Conservation (phyloP, 1,140 invertebrate species). For the Plectrocnemia conspersa region DNA sequence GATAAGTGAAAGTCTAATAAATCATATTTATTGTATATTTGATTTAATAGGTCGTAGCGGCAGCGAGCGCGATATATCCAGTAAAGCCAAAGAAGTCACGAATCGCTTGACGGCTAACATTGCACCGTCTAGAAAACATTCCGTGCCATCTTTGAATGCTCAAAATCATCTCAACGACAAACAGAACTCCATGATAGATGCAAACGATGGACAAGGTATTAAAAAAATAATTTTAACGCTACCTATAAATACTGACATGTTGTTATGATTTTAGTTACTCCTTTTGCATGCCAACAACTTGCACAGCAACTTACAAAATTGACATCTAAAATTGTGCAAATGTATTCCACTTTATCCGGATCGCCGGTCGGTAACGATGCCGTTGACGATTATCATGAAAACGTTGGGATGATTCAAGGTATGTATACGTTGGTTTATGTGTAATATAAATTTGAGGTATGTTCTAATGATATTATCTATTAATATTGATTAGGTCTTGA, state of each 20-base stretch:
- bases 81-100: slow-evolving; percentile 48
- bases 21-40: slow-evolving; percentile 4
- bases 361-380: slow-evolving; percentile 38
- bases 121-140: slow-evolving; percentile 35
- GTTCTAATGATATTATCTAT: background rate
- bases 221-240: too few relatives aligned
- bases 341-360: slow-evolving; percentile 54
- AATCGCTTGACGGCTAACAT: slow-evolving; percentile 42
- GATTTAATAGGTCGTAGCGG: slow-evolving; percentile 49
- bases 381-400: slow-evolving; percentile 41
- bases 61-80: slow-evolving; percentile 51
- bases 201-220: slow-evolving; percentile 27
- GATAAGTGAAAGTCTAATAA: too few relatives aligned
- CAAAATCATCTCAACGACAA: slow-evolving; percentile 1
- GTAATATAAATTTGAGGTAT: background rate
- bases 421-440: slow-evolving; percentile 2
- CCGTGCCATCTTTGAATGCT: slow-evolving; percentile 19
- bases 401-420: slow-evolving; percentile 38
- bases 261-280: slow-evolving; percentile 53
- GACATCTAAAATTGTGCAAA: slow-evolving; percentile 56
- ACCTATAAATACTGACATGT: too few relatives aligned
- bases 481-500: slow-evolving; percentile 43
- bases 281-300: slow-evolving; percentile 55
- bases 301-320: slow-evolving; percentile 54
- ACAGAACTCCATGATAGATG: slow-evolving; percentile 15